Percentiles rank a stretch among this genome's conserved stretches.
Evolutionary conservation across 2,888 invertebrate genomes (phyloP).

Genomic region (Tenthredo distinguenda): DNA sequence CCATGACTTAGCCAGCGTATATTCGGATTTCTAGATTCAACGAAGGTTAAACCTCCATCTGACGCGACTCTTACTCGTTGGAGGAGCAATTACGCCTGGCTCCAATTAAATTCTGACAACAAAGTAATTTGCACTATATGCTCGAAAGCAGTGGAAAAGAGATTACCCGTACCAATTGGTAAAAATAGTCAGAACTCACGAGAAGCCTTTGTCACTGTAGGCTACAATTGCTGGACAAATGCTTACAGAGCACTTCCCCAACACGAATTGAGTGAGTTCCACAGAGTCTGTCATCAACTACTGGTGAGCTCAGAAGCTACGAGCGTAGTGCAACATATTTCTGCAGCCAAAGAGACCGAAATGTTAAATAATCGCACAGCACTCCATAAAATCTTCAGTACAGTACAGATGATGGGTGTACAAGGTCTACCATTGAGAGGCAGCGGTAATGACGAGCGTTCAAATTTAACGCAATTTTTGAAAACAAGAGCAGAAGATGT

Average conservation of each 20-base stretch:
- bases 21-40: conserved; percentile 5
- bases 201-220: neutral
- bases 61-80: neutral
- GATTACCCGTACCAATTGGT: conserved; percentile 1
- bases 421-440: conserved; percentile 61
- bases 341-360: conserved; percentile 9
- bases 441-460: conserved; percentile 56
- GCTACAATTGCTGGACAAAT: neutral
- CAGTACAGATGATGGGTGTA: conserved; percentile 58
- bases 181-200: neutral
- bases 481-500: conserved; percentile 58
- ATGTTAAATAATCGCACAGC: neutral
- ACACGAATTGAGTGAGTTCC: neutral
- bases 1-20: neutral
- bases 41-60: neutral
- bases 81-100: conserved; percentile 1
- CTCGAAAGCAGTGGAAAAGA: conserved; percentile 4
- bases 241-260: neutral
- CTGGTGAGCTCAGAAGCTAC: neutral
- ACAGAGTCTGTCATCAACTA: conserved; percentile 4
- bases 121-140: conserved; percentile 3
- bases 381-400: conserved; percentile 54
- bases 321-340: neutral
- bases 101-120: neutral
- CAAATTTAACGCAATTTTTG: conserved; percentile 56